Percentiles rank a stretch among this genome's conserved stretches.
Evolutionary conservation across 2,888 invertebrate species (phyloP).

Genomic region (Pristionchus mayeri): DNA sequence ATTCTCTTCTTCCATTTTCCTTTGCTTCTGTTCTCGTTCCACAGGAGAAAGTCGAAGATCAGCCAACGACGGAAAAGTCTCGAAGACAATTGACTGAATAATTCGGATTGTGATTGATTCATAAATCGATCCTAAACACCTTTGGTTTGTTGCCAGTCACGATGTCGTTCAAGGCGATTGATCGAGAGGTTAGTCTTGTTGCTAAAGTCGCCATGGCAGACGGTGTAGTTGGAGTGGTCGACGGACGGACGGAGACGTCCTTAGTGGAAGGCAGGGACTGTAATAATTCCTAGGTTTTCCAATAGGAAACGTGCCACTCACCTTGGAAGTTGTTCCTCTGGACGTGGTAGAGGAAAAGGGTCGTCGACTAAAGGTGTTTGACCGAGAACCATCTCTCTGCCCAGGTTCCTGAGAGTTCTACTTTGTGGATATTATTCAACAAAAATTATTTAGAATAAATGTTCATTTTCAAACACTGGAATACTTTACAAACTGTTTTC

Average conservation of each 20-base stretch:
- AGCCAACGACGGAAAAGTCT: constrained; percentile 30
- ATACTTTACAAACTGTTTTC: neutral
- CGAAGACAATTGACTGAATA: constrained; percentile 39
- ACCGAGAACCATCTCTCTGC: neutral
- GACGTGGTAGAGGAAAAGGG: neutral
- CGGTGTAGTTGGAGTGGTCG: neutral
- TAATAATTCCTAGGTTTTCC: neutral
- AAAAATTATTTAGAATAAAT: neutral
- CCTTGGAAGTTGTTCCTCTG: neutral
- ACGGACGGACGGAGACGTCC: neutral
- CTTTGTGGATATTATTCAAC: too few relatives aligned
- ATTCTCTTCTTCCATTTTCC: neutral
- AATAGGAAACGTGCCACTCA: too few relatives aligned
- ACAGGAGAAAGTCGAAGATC: neutral
- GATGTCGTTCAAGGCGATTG: neutral
- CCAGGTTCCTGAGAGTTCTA: neutral
- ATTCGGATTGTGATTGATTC: neutral
- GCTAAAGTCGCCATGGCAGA: neutral
- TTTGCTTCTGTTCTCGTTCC: neutral
- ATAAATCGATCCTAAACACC: neutral
- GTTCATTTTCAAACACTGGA: neutral
- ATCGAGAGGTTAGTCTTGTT: neutral
- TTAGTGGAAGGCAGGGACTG: neutral
- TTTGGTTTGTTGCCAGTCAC: constrained; percentile 3
- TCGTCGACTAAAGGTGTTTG: neutral